These are phyloP conservation scores for Drosophila punjabiensis DNA, from an alignment of 1,140 invertebrate species.

Conservation along the genomic window DNA sequence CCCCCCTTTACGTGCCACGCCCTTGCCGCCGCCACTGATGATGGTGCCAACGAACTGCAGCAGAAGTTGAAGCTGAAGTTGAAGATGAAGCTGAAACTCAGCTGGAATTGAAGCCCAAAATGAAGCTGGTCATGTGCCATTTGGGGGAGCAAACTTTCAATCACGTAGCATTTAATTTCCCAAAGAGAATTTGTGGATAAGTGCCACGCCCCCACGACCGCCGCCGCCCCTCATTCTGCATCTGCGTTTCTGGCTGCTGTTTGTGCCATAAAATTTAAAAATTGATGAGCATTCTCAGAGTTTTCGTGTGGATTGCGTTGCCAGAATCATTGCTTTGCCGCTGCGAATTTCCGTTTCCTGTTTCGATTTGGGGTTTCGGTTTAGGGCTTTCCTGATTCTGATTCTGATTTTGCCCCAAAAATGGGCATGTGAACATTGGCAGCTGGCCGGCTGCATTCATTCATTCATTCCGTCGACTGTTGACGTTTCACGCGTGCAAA, in stretches of 20 bases:
- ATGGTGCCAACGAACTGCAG: slow-evolving; percentile 48
- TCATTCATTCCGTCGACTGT: slow-evolving; percentile 39
- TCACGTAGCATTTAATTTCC: slow-evolving; percentile 71
- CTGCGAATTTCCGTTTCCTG: slow-evolving; percentile 23
- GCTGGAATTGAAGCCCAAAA: slow-evolving; percentile 34
- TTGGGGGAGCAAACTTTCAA: slow-evolving; percentile 59
- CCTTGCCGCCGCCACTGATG: slow-evolving; percentile 7
- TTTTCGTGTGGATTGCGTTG: slow-evolving; percentile 43
- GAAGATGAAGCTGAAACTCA: slow-evolving; percentile 24
- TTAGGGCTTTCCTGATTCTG: slow-evolving; percentile 50
- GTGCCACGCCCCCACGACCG: slow-evolving; percentile 18
- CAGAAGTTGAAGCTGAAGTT: slow-evolving; percentile 32
- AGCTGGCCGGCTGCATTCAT: slow-evolving; percentile 39
- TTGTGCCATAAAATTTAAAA: slow-evolving; percentile 71
- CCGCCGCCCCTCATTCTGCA: slow-evolving; percentile 17
- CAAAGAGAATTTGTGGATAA: slow-evolving; percentile 66
- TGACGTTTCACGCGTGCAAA: slow-evolving; percentile 41
- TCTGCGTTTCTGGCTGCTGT: slow-evolving; percentile 39
- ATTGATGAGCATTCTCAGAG: slow-evolving; percentile 61
- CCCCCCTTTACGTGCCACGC: slow-evolving; percentile 32
- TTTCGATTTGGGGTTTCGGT: slow-evolving; percentile 43
- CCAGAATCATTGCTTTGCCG: slow-evolving; percentile 9
- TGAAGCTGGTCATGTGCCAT: slow-evolving; percentile 61
- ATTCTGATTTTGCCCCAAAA: slow-evolving; percentile 30
- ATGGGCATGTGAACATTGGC: slow-evolving; percentile 35